Evolutionary conservation across 1,140 invertebrate species (phyloP).

Genomic region (Druon quercuslanigerum): DNA sequence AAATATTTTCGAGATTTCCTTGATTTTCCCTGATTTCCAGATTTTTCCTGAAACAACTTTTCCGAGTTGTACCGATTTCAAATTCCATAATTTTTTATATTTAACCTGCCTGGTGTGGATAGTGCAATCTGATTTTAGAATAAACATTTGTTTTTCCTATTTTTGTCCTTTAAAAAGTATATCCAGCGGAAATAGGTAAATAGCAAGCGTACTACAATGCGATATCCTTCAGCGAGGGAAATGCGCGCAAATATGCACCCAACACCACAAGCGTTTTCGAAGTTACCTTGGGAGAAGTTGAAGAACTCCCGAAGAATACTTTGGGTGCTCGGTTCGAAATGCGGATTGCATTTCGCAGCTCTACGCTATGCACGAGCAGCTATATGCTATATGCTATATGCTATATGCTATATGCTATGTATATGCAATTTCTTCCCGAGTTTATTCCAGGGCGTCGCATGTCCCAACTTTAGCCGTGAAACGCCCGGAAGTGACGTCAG

Average conservation of each 20-base stretch:
- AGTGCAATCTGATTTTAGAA: background rate
- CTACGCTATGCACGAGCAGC: constrained; percentile 1
- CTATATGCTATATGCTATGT: constrained; percentile 10
- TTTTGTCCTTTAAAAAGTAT: background rate
- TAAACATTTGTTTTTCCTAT: background rate
- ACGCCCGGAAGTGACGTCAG: constrained; percentile 33
- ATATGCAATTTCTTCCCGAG: constrained; percentile 36
- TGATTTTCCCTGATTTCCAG: too few relatives aligned
- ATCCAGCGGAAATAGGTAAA: constrained; percentile 4
- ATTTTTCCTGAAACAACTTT: too few relatives aligned
- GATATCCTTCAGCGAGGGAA: constrained; percentile 1
- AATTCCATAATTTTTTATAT: too few relatives aligned
- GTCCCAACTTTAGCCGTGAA: constrained; percentile 41
- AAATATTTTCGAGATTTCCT: too few relatives aligned
- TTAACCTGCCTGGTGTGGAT: too few relatives aligned
- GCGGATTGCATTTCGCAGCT: constrained; percentile 44
- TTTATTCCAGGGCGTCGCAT: constrained; percentile 43
- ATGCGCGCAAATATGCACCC: constrained; percentile 36
- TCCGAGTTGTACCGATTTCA: too few relatives aligned
- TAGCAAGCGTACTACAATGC: constrained; percentile 16
- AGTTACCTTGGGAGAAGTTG: constrained; percentile 32
- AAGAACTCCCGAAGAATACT: constrained; percentile 43
- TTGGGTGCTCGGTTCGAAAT: constrained; percentile 35
- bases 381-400: background rate
- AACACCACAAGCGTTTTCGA: constrained; percentile 5